Conservation (phyloP, 2,888 invertebrate species). For the Caenorhabditis sp. region DNA sequence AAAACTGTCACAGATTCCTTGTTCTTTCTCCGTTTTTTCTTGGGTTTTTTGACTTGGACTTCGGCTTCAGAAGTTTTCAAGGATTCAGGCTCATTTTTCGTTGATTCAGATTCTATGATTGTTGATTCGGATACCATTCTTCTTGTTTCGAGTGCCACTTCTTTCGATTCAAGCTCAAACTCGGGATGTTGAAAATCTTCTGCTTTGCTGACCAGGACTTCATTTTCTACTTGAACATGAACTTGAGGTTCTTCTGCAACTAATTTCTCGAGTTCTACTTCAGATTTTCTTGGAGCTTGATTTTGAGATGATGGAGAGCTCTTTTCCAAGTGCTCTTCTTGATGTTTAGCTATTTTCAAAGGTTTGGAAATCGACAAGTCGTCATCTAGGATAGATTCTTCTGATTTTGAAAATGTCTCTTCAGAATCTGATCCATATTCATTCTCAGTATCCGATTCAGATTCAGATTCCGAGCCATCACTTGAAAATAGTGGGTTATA, state of each 20-base stretch:
- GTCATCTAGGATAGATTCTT: background rate
- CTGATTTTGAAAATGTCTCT: background rate
- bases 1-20: conserved; percentile 28
- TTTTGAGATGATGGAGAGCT: no score
- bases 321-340: background rate
- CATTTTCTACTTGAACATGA: conserved; percentile 25
- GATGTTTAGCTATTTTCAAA: background rate
- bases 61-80: no score
- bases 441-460: conserved; percentile 19
- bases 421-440: conserved; percentile 18
- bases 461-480: background rate
- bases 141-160: no score
- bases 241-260: conserved; percentile 8
- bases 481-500: conserved; percentile 4
- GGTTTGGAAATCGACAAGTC: background rate
- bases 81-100: background rate
- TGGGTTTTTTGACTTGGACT: conserved; percentile 4
- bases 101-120: no score
- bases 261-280: conserved; percentile 5
- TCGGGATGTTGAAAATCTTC: no score
- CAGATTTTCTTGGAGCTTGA: background rate
- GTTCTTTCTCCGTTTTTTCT: conserved; percentile 19
- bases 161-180: no score
- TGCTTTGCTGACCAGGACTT: conserved; percentile 13
- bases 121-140: no score